Conservation (phyloP, 2,797 vertebrate species). For the Phalanger gymnotis region DNA sequence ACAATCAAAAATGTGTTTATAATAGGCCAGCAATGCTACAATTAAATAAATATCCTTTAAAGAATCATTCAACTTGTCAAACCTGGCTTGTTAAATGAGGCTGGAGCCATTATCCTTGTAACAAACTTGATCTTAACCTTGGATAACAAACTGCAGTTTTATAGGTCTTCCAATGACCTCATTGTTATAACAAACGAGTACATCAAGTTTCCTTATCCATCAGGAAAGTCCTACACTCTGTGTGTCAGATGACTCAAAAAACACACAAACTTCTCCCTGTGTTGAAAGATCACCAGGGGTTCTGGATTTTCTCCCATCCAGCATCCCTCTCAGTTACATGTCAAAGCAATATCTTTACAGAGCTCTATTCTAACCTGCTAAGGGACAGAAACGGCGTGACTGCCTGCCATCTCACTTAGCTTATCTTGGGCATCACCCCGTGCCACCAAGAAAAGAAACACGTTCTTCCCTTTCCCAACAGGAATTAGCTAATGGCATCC, state of each 20-base stretch:
- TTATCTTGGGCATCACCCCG: background rate
- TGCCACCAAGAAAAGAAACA: background rate
- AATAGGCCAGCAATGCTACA: constrained; percentile 20
- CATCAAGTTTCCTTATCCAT: constrained; percentile 57
- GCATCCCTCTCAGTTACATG: background rate
- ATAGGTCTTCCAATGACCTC: constrained; percentile 59
- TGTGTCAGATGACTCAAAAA: constrained; percentile 63
- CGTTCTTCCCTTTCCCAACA: background rate
- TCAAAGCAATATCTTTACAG: background rate
- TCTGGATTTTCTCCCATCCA: constrained; percentile 35
- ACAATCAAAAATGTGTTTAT: constrained; percentile 54
- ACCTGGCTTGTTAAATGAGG: constrained; percentile 69
- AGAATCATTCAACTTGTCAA: constrained; percentile 72
- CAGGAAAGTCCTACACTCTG: constrained; percentile 23
- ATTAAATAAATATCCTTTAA: constrained; percentile 74
- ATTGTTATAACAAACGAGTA: constrained; percentile 65
- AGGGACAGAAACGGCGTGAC: background rate
- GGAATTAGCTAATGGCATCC: background rate
- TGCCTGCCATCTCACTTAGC: background rate
- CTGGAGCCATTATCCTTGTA: constrained; percentile 66
- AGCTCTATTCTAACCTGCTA: background rate
- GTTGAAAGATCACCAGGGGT: constrained; percentile 37
- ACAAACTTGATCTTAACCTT: constrained; percentile 68
- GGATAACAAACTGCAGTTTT: constrained; percentile 63
- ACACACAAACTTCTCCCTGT: constrained; percentile 48